phyloP scores from a whole-genome alignment of 64 coral and sea anemone species.

The Montipora foliosa region DNA sequence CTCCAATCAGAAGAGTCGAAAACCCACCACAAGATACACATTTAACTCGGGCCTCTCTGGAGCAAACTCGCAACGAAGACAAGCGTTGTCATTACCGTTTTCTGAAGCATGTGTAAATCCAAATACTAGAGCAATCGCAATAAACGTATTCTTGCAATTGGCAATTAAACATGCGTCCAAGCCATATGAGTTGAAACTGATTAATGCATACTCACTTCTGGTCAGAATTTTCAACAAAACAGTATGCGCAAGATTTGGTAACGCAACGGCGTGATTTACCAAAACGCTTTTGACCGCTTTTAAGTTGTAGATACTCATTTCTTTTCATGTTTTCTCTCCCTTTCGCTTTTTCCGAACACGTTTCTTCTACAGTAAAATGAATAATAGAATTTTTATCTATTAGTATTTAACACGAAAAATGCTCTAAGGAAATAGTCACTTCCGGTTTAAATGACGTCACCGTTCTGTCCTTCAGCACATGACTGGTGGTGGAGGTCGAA shows the following conservation, averaged over 20 bases:
- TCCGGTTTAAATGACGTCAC: neutral
- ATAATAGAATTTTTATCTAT: no score
- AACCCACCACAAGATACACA: neutral
- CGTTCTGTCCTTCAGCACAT: neutral
- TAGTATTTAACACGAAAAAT: neutral
- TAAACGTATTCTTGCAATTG: neutral
- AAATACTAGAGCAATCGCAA: neutral
- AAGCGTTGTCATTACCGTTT: neutral
- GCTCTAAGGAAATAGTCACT: neutral
- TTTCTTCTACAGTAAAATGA: neutral
- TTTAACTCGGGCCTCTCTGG: neutral
- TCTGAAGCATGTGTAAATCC: neutral
- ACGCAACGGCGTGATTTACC: neutral
- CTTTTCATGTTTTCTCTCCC: neutral
- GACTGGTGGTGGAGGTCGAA: neutral
- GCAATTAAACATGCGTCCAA: neutral
- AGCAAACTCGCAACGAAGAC: neutral
- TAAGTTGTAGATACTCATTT: neutral
- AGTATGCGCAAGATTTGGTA: slow-evolving; percentile 23
- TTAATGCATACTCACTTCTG: neutral
- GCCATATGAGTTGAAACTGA: neutral
- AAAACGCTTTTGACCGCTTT: no score
- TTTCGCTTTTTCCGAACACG: neutral
- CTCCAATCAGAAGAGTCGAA: neutral
- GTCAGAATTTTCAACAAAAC: neutral